phyloP scores from a whole-genome alignment of 2,113 vertebrate genomes.

The Cephalopterus ornatus region DNA sequence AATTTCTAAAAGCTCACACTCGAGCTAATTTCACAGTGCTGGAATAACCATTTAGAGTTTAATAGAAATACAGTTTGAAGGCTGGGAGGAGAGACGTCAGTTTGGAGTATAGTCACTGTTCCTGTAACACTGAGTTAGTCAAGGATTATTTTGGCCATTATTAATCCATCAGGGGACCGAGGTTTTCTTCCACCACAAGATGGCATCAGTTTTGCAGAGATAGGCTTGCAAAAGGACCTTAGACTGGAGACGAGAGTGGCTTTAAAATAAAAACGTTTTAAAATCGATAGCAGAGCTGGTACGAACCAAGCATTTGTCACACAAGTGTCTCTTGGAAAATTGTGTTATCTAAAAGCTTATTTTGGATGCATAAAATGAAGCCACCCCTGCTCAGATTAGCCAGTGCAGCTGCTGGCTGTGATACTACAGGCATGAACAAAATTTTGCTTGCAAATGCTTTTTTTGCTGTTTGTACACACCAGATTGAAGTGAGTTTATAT shows the following conservation, averaged over 20 bases:
- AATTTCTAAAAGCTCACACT: background rate
- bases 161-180: background rate
- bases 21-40: background rate
- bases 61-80: background rate
- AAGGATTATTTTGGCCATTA: background rate
- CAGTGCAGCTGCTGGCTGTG: background rate
- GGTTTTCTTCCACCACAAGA: background rate
- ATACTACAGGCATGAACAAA: background rate
- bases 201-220: conserved; percentile 29
- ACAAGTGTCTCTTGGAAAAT: background rate
- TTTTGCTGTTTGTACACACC: background rate
- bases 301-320: background rate
- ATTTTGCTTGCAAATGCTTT: background rate
- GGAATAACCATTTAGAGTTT: background rate
- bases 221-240: background rate
- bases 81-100: background rate
- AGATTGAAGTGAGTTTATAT: background rate
- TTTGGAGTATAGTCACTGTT: background rate
- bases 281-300: background rate
- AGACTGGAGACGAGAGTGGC: rapidly evolving
- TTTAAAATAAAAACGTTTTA: background rate
- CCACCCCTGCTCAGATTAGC: background rate
- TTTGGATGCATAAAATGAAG: background rate
- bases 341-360: background rate
- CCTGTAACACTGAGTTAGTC: background rate